Evolutionary conservation across 2,797 vertebrate genomes (phyloP).

Genomic region (Holocentrus rufus): DNA sequence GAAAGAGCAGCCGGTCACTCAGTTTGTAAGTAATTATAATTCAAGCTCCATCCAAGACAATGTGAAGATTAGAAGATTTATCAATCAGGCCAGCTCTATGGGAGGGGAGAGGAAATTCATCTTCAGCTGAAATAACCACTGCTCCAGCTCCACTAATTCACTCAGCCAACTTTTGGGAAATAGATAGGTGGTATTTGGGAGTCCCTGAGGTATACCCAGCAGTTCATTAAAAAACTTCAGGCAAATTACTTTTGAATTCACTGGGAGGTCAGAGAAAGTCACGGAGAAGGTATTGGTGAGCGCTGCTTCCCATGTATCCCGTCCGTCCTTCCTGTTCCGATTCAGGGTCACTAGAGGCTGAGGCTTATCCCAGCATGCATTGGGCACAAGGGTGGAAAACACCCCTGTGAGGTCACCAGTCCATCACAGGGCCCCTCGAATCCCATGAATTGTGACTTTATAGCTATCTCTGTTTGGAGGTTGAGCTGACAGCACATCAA

Average conservation of each 20-base stretch:
- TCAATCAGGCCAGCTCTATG: constrained; percentile 36
- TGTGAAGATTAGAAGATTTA: constrained; percentile 51
- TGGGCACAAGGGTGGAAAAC: no score
- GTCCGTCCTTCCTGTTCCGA: no score
- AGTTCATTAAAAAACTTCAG: constrained; percentile 29
- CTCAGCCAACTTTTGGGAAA: constrained; percentile 13
- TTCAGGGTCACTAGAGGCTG: no score
- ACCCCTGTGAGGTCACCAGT: no score
- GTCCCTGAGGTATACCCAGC: constrained; percentile 12
- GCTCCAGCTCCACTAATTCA: not conserved
- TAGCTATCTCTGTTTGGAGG: constrained; percentile 26
- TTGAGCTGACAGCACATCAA: constrained; percentile 45
- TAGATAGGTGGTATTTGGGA: constrained; percentile 31
- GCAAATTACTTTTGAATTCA: not conserved
- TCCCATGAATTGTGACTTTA: not conserved
- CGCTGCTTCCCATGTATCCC: no score
- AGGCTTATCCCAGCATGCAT: no score
- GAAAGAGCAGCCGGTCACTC: constrained; percentile 34
- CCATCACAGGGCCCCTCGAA: no score
- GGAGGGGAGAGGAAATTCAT: constrained; percentile 43
- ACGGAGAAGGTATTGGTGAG: not conserved
- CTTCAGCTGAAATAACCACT: constrained; percentile 39
- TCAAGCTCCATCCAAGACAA: constrained; percentile 42
- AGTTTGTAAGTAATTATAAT: no score
- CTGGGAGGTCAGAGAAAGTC: not conserved